phyloP scores from a whole-genome alignment of 2,888 invertebrate species.

The Amiota mariae region DNA sequence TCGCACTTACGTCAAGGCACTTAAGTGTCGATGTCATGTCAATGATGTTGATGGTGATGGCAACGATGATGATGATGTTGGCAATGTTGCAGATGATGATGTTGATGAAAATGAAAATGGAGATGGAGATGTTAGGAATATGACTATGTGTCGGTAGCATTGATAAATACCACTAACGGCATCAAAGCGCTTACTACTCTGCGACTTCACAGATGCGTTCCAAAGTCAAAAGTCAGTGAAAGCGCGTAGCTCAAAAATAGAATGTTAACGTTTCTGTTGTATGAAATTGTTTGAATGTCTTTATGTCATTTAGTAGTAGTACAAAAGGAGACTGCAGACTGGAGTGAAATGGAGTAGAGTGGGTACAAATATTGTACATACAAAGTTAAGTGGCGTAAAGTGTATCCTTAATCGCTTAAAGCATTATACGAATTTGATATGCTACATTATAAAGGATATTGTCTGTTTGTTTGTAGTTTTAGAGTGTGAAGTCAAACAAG shows the following conservation, averaged over 20 bases:
- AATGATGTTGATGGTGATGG: constrained; percentile 33
- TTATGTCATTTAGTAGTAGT: not conserved
- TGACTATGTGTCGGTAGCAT: constrained; percentile 35
- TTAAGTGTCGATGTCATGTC: constrained; percentile 63
- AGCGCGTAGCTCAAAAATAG: constrained; percentile 49
- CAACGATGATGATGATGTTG: constrained; percentile 21
- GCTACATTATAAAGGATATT: constrained; percentile 65
- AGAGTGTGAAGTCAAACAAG: not conserved
- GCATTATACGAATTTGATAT: constrained; percentile 66
- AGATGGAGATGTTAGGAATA: constrained; percentile 1
- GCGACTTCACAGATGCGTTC: not conserved
- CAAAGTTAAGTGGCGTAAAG: constrained; percentile 69
- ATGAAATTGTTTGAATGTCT: not conserved
- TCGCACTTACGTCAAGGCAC: constrained; percentile 49
- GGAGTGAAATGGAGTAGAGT: too few relatives aligned
- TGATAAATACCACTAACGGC: constrained; percentile 55
- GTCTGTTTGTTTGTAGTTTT: not conserved
- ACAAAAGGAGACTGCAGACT: constrained; percentile 1
- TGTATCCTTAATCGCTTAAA: constrained; percentile 68
- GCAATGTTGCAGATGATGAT: not conserved
- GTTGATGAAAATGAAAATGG: constrained; percentile 11
- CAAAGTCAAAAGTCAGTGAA: constrained; percentile 16
- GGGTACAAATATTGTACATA: constrained; percentile 38
- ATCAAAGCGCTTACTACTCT: constrained; percentile 27
- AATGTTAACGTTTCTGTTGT: constrained; percentile 49